Evolutionary conservation across 2,888 invertebrate genomes (phyloP).

Genomic region (Fragum sueziense): DNA sequence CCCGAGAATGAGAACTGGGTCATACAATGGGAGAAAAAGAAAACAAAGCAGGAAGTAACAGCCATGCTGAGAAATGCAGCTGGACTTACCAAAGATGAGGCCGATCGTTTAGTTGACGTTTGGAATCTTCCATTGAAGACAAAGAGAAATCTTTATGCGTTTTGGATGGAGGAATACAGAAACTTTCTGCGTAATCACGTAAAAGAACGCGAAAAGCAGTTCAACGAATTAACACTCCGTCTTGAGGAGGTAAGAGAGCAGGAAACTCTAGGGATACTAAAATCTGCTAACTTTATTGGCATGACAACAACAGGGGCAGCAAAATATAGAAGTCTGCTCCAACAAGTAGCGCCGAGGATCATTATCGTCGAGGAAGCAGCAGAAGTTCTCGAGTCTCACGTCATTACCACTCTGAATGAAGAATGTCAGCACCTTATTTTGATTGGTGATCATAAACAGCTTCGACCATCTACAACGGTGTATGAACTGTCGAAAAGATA

Average conservation of each 20-base stretch:
- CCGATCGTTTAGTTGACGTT: conserved; percentile 52
- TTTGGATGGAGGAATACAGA: conserved; percentile 77
- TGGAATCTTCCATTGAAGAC: conserved; percentile 66
- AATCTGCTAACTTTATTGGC: conserved; percentile 70
- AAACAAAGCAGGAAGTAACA: conserved; percentile 35
- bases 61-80: conserved; percentile 34
- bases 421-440: conserved; percentile 91
- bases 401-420: conserved; percentile 88
- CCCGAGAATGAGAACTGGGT: conserved; percentile 27
- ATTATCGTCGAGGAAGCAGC: conserved; percentile 92
- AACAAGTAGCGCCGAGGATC: conserved; percentile 79
- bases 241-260: conserved; percentile 61
- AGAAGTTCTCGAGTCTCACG: conserved; percentile 92
- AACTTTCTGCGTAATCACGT: conserved; percentile 50
- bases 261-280: conserved; percentile 70
- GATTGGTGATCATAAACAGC: conserved; percentile 92
- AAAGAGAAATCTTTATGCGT: conserved; percentile 77
- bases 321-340: conserved; percentile 69
- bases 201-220: conserved; percentile 49
- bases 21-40: conserved; percentile 29
- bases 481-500: conserved; percentile 87
- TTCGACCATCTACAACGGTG: conserved; percentile 88
- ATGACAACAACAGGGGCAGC: conserved; percentile 82
- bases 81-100: conserved; percentile 61
- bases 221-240: conserved; percentile 46